A percentile compares a stretch with the other conserved stretches of the same genome.
phyloP scores from a whole-genome alignment of 1,140 invertebrate genomes.

The Brachionus plicatilis region DNA sequence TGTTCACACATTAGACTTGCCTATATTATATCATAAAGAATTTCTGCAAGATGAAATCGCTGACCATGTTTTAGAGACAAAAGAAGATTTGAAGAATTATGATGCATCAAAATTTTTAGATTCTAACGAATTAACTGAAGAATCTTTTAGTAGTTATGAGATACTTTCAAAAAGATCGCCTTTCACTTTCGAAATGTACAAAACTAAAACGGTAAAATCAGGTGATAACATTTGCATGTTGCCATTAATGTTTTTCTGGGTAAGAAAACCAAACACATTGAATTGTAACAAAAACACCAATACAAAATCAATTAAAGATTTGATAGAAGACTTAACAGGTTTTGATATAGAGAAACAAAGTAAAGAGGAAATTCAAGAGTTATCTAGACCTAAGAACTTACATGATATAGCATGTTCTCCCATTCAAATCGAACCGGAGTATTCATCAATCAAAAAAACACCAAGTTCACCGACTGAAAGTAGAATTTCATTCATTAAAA shows the following conservation, averaged over 20 bases:
- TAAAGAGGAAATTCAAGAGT: neutral
- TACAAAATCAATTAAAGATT: neutral
- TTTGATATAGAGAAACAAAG: neutral
- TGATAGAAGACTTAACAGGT: neutral
- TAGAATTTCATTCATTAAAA: neutral
- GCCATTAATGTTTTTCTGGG: conserved; percentile 36
- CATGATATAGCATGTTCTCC: neutral
- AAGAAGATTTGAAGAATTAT: neutral
- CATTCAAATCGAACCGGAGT: neutral
- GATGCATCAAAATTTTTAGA: neutral
- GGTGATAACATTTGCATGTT: neutral
- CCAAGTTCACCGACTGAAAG: neutral
- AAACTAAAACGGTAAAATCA: neutral
- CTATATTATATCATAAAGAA: conserved; percentile 27
- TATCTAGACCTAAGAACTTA: neutral
- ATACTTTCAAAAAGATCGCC: conserved; percentile 8
- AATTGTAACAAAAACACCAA: neutral
- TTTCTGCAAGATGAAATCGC: neutral
- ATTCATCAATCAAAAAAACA: neutral
- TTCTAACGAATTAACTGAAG: neutral
- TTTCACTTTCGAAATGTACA: neutral
- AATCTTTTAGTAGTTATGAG: neutral
- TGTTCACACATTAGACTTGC: neutral
- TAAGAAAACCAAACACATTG: neutral
- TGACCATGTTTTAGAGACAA: neutral